Percentiles rank a stretch among this genome's conserved stretches.
phyloP scores from a whole-genome alignment of 2,113 vertebrate species.

The Stegastes partitus region DNA sequence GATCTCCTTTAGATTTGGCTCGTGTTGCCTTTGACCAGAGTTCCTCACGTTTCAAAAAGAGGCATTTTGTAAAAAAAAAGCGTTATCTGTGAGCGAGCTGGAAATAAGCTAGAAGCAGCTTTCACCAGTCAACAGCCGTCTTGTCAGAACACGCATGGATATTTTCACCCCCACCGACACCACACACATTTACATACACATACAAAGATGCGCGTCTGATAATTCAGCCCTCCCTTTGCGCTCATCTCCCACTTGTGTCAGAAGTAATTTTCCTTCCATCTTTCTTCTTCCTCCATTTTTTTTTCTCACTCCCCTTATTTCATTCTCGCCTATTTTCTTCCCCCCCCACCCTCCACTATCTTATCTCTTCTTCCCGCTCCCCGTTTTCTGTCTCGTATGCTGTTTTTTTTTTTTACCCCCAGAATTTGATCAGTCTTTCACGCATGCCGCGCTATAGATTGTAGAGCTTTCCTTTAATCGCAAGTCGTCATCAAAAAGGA shows the following conservation, averaged over 20 bases:
- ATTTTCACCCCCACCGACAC: constrained; percentile 15
- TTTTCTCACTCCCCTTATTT: constrained; percentile 32
- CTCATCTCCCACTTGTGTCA: constrained; percentile 67
- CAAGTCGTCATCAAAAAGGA: constrained; percentile 39
- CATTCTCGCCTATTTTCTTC: constrained; percentile 44
- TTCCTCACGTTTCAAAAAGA: constrained; percentile 28
- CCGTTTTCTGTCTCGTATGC: constrained; percentile 35
- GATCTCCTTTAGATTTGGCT: constrained; percentile 27
- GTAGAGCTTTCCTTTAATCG: constrained; percentile 49
- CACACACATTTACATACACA: background rate
- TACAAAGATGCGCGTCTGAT: constrained; percentile 47
- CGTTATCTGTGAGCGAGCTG: constrained; percentile 20
- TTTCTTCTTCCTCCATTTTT: constrained; percentile 54
- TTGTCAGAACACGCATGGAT: constrained; percentile 22
- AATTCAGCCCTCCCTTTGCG: constrained; percentile 52
- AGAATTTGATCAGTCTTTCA: constrained; percentile 48
- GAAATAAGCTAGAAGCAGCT: constrained; percentile 16
- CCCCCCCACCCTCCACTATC: constrained; percentile 48
- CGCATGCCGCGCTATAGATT: constrained; percentile 5
- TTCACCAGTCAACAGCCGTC: constrained; percentile 27
- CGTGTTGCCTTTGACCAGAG: constrained; percentile 30
- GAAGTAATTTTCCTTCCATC: constrained; percentile 71
- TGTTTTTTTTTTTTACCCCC: too few species aligned
- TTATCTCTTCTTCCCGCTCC: constrained; percentile 47
- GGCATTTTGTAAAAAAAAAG: constrained; percentile 35